Percentiles rank a stretch among this genome's conserved stretches.
Conservation (phyloP, 2,888 invertebrate genomes). For the Kuschelorhynchus macadamiae region DNA sequence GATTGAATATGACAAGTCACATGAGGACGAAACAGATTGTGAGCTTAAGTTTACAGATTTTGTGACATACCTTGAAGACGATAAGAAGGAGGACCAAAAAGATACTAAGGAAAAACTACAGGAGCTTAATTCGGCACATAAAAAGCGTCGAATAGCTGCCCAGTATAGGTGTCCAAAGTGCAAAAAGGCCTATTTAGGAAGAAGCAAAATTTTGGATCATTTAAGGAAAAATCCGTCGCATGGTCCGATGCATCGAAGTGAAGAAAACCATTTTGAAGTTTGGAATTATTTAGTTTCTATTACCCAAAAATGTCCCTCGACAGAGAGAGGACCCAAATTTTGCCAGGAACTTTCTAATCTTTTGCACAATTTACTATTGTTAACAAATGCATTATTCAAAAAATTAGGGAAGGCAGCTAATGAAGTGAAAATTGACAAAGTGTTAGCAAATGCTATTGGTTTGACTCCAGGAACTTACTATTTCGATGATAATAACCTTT, state of each 20-base stretch:
- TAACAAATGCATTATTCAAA: slow-evolving; percentile 64
- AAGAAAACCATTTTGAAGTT: slow-evolving; percentile 61
- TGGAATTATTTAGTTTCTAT: slow-evolving; percentile 65
- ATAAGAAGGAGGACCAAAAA: slow-evolving; percentile 33
- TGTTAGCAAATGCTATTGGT: slow-evolving; percentile 62
- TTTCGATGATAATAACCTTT: slow-evolving; percentile 63
- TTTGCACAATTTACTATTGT: slow-evolving; percentile 61
- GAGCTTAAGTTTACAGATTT: slow-evolving; percentile 60
- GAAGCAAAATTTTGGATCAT: slow-evolving; percentile 74
- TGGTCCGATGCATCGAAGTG: slow-evolving; percentile 65
- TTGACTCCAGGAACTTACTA: slow-evolving; percentile 63
- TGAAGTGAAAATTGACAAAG: slow-evolving; percentile 62
- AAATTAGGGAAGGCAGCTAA: slow-evolving; percentile 56
- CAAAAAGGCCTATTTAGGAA: slow-evolving; percentile 76
- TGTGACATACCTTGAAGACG: slow-evolving; percentile 55
- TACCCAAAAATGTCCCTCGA: slow-evolving; percentile 60
- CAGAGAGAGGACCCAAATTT: slow-evolving; percentile 61
- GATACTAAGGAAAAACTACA: background rate
- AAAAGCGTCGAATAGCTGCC: slow-evolving; percentile 60
- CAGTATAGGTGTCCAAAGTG: slow-evolving; percentile 76
- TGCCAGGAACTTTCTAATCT: slow-evolving; percentile 64
- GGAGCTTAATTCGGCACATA: slow-evolving; percentile 6
- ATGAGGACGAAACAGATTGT: slow-evolving; percentile 55
- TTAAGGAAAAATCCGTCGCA: slow-evolving; percentile 76
- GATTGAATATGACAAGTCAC: slow-evolving; percentile 59